A percentile compares a stretch with the other conserved stretches of the same genome.
Evolutionary conservation across 2,113 vertebrate genomes (phyloP).

Genomic region (Ciconia stormi): DNA sequence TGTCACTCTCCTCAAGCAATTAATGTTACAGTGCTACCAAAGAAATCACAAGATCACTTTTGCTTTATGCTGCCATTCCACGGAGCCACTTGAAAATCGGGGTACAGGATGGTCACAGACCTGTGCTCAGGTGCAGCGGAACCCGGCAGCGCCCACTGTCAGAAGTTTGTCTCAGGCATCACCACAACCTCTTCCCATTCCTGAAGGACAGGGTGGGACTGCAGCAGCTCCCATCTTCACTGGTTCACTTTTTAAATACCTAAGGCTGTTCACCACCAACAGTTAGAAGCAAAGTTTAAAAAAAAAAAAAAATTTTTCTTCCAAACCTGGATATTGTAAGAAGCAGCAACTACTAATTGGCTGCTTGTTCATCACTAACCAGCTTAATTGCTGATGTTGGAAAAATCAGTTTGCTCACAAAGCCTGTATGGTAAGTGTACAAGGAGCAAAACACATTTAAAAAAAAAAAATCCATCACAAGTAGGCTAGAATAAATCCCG

Average conservation of each 20-base stretch:
- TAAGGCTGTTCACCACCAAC: too few species aligned
- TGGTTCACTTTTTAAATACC: neutral
- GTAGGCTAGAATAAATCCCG: neutral
- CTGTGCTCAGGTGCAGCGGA: neutral
- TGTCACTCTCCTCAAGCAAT: neutral
- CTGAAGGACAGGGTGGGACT: neutral
- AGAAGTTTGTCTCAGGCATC: neutral
- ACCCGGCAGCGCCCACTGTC: neutral
- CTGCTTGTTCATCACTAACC: neutral
- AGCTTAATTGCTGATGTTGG: neutral
- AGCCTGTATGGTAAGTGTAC: neutral
- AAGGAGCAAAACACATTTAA: neutral
- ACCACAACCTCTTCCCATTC: neutral
- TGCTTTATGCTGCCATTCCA: neutral
- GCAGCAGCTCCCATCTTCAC: neutral
- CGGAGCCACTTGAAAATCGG: too few species aligned
- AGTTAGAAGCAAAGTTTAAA: neutral
- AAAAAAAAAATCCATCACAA: too few species aligned
- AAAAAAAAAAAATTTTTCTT: neutral
- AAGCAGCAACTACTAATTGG: neutral
- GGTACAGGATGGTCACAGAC: neutral
- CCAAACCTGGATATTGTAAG: neutral
- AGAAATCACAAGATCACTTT: neutral
- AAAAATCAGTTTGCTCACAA: neutral
- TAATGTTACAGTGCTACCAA: neutral